Conservation (phyloP, 2,113 vertebrate genomes). For the Albula glossodonta region DNA sequence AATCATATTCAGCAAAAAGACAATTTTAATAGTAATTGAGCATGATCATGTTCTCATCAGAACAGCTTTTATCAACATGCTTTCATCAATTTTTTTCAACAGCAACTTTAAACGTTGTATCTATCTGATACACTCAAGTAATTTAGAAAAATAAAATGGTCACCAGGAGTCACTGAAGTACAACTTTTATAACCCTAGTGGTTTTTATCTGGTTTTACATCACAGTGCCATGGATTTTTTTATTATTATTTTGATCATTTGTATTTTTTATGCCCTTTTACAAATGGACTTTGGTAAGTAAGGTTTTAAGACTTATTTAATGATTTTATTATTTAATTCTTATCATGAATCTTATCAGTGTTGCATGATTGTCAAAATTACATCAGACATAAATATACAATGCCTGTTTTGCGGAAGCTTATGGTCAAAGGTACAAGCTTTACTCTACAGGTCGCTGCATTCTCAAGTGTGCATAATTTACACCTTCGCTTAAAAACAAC, state of each 20-base stretch:
- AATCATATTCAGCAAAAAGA: too few relatives aligned
- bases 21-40: too few relatives aligned
- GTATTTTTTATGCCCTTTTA: too few relatives aligned
- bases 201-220: background rate
- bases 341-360: background rate
- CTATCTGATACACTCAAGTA: too few relatives aligned
- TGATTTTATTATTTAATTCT: too few relatives aligned
- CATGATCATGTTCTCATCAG: too few relatives aligned
- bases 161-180: background rate
- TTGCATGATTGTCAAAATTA: background rate
- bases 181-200: background rate
- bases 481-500: conserved; percentile 7
- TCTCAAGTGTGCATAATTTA: conserved; percentile 29
- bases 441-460: conserved; percentile 18
- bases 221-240: too few relatives aligned
- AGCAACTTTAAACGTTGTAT: too few relatives aligned
- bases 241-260: too few relatives aligned
- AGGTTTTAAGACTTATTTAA: background rate
- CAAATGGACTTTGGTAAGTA: background rate
- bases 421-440: background rate
- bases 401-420: background rate
- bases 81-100: too few relatives aligned
- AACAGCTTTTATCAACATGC: too few relatives aligned
- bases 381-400: background rate
- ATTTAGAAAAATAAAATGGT: background rate